Evolutionary conservation across 2,888 invertebrate species (phyloP), one percentile per base, ranked within the genome.

Genomic region (Enchytraeus crypticus): DNA sequence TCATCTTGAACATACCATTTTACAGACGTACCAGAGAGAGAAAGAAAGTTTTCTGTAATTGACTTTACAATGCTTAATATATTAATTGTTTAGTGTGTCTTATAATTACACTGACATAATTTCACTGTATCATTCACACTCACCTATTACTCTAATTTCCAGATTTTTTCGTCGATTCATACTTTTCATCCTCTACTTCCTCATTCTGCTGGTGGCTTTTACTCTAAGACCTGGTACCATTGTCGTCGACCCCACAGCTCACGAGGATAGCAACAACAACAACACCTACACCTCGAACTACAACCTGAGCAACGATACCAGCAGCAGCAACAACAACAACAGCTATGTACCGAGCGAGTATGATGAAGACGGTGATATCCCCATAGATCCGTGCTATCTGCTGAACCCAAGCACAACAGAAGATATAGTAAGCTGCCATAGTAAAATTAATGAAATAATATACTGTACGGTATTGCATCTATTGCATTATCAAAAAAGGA

Each of bases 131-230:
- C n/a, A n/a, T n/a, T n/a, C n/a, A n/a, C n/a, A n/a, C n/a, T n/a
- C n/a, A n/a, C n/a, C n/a, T n/a, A n/a, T n/a, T n/a, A n/a, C n/a
- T n/a, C n/a, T 34, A 21, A 5, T 45, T 76, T 80, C 46, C 77
- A 90, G 93, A 64, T 95, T 96, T 80, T 93, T 93, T 78, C 84
- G 89, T 4, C 90, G 95, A 75, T 93, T 97, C 77, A 86, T 89
- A 65, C 83, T 90, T 59, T 97, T 97, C 79, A 85, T 88, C 14
- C 85, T 88, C 64, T 96, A 97, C 79, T 97, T 96, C 77, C 75
- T 92, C 32, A 84, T 92, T 53, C 92, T 95, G 3, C 80, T 92
- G 64, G 84, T 89, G 5, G 90, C 92, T 70, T 95, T 96, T 73
- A 89, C 89, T 1, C 81, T 91, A 53, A 84, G 97, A 2, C 96